phyloP scores from a whole-genome alignment of 2,888 invertebrate genomes.

The Deilephila porcellus region DNA sequence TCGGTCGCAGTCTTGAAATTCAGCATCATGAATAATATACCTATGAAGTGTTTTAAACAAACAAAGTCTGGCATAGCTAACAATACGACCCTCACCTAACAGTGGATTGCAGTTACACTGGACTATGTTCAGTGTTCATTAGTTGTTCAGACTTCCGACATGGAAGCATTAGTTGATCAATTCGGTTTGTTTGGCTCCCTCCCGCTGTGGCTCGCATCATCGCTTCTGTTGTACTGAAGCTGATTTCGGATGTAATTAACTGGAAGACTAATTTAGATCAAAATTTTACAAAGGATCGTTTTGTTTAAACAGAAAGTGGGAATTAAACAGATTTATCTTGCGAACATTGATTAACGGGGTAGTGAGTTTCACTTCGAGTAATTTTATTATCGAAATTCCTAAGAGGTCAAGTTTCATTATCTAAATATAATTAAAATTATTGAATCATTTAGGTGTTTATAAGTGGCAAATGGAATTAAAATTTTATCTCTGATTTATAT shows the following conservation, averaged over 20 bases:
- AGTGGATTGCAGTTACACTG: conserved; percentile 47
- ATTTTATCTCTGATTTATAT: too few relatives aligned
- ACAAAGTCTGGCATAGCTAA: not conserved
- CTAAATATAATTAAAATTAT: too few relatives aligned
- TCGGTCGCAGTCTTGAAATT: not conserved
- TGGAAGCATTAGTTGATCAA: conserved; percentile 33
- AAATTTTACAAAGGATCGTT: conserved; percentile 8
- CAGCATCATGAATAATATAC: not conserved
- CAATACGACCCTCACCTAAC: conserved; percentile 29
- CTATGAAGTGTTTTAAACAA: not conserved
- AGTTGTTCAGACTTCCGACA: conserved; percentile 50
- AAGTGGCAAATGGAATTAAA: too few relatives aligned
- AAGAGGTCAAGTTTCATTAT: not conserved
- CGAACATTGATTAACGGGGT: not conserved
- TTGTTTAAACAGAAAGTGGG: not conserved
- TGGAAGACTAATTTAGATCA: not conserved
- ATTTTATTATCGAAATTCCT: not conserved
- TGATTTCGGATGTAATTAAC: conserved; percentile 16
- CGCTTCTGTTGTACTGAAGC: not conserved
- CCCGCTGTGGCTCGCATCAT: conserved; percentile 32
- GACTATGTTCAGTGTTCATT: conserved; percentile 53
- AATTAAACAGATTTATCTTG: not conserved
- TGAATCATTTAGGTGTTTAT: too few relatives aligned
- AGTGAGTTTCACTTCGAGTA: not conserved
- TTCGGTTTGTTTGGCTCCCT: conserved; percentile 42